Base-by-base conservation (phyloP, 2,888 invertebrate species). In the Antheraea yamamai region DNA sequence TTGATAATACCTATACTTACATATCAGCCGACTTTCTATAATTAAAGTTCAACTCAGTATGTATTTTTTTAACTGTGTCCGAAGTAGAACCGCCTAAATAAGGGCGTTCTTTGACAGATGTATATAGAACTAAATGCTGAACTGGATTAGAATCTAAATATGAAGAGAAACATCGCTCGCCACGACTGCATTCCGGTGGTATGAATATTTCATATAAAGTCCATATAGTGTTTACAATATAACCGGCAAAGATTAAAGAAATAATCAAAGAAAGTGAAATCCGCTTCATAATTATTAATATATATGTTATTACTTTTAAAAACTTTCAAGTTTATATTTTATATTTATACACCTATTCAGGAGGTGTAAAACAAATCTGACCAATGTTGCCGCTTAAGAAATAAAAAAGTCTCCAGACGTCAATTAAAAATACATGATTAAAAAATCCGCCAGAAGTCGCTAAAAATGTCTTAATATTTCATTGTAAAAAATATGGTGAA, bases 161-260 rank as follows among this genome's bases (percentile, higher is more conserved):
- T 0, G 97, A 97, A 68, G 95, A 92, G 81, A 96, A 96, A 92
- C 98, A 98, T 81, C 89, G 88, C 81, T 96, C 95, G 86, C 95
- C 95, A 84, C 95, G 92, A 85, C 92, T 95, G 89, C 98, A 98
- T 79, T 95, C 91, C 39, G 97, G 97, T 61, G 96, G 96, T 76
- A 96, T 96, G 87, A 97, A 98, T 80, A 98, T 95, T 87, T 96
- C 95, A 75, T 96, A 96, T 88, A 98, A 93, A 81, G 96, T 96
- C 95, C 97, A 97, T 89, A 98, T 96, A 75, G 97, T 97, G 88
- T 97, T 96, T 61, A 95, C 89, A 77, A 97, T 96, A 88, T 97
- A 97, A 20, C 95, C 95, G 71, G 96, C 88, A 91, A 97, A 97
- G 81, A 96, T 88, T 83, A 96, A 92, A 76, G 96, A 95, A 79